phyloP scores from a whole-genome alignment of 2,797 vertebrate genomes.

The Phoxinus dragarum region DNA sequence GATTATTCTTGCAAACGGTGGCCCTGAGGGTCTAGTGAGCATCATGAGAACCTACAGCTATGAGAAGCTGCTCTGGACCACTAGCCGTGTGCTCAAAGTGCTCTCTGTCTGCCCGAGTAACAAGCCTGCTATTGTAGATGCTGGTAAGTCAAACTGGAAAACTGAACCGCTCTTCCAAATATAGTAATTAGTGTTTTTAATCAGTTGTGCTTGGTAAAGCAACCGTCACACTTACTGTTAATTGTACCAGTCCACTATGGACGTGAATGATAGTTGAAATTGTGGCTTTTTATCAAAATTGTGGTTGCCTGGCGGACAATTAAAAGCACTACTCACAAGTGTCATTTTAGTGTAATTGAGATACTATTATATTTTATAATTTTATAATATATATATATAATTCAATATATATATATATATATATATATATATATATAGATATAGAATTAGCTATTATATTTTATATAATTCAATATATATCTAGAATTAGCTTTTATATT shows the following conservation, averaged over 20 bases:
- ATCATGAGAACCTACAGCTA: slow-evolving; percentile 96
- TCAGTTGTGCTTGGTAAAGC: not conserved
- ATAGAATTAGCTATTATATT: not conserved
- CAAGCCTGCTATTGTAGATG: slow-evolving; percentile 96
- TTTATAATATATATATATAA: too few relatives aligned
- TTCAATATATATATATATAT: too few relatives aligned
- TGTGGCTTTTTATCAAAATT: not conserved
- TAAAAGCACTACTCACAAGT: not conserved
- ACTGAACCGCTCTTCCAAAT: slow-evolving; percentile 1
- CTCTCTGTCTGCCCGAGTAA: slow-evolving; percentile 98
- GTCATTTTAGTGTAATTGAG: not conserved
- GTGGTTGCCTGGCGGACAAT: not conserved
- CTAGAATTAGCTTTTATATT: not conserved
- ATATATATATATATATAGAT: too few relatives aligned
- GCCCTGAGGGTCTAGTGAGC: slow-evolving; percentile 93
- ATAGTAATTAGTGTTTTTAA: not conserved
- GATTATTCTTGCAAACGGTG: slow-evolving; percentile 94
- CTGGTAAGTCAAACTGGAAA: slow-evolving; percentile 81
- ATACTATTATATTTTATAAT: too few relatives aligned
- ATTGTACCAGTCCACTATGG: not conserved
- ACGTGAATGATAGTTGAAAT: not conserved
- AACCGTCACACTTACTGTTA: not conserved
- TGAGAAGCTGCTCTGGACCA: slow-evolving; percentile 98
- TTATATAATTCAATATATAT: too few relatives aligned
- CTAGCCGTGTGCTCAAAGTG: slow-evolving; percentile 97